Conservation (phyloP, 2,797 vertebrate species). For the Rhinatrema bivittatum region DNA sequence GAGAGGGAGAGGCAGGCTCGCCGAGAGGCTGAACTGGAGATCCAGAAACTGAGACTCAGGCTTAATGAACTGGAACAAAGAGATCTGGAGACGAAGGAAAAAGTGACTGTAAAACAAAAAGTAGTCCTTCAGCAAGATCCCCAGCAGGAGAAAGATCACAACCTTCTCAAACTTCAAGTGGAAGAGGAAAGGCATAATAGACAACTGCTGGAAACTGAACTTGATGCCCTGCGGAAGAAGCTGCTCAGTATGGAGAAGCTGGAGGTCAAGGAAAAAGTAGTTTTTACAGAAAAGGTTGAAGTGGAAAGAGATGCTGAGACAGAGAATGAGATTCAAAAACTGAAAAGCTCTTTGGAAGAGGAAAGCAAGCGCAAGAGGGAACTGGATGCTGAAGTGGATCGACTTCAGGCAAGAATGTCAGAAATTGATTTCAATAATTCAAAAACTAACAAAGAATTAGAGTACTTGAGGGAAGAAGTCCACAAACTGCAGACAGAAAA, state of each 20-base stretch:
- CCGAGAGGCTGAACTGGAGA: conserved; percentile 85
- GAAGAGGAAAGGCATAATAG: conserved; percentile 85
- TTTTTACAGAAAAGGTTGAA: conserved; percentile 87
- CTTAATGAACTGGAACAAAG: conserved; percentile 69
- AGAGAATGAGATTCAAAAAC: conserved; percentile 80
- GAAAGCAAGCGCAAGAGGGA: conserved; percentile 73
- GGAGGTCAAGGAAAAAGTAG: conserved; percentile 87
- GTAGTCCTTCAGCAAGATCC: conserved; percentile 94
- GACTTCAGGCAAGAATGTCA: conserved; percentile 65
- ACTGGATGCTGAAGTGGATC: conserved; percentile 70
- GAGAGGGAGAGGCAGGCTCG: conserved; percentile 81
- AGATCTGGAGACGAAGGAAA: conserved; percentile 77
- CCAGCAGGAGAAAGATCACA: conserved; percentile 89
- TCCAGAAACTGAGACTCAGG: conserved; percentile 75
- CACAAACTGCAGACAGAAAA: conserved; percentile 81
- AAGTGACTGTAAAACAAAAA: conserved; percentile 89
- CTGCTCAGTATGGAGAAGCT: conserved; percentile 74
- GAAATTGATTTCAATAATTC: conserved; percentile 89
- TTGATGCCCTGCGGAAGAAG: conserved; percentile 69
- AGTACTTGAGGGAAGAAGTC: conserved; percentile 85
- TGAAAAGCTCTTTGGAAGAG: conserved; percentile 77
- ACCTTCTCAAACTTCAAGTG: conserved; percentile 78
- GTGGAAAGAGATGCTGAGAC: conserved; percentile 86
- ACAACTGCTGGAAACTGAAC: conserved; percentile 75
- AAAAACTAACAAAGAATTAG: conserved; percentile 84